Evolutionary conservation across 2,797 vertebrate species (phyloP), one percentile per base, ranked within the genome.

Genomic region (Erpetoichthys calabaricus): DNA sequence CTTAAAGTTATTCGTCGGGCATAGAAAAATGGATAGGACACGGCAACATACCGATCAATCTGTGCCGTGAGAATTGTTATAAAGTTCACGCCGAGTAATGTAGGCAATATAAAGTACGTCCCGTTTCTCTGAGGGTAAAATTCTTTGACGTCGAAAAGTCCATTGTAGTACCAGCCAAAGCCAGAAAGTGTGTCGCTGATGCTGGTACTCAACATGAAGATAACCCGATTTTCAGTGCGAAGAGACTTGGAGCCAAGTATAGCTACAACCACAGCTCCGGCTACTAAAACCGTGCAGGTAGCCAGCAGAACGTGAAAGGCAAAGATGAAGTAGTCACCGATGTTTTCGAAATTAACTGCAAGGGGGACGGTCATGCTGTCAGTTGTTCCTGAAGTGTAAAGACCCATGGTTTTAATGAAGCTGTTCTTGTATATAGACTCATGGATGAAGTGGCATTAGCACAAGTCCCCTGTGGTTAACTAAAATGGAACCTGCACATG

Each of bases 171-270:
- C 51, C 80, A 81, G 1, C 81, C 84, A 55, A 80, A 69, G 6
- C 85, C 86, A 50, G 85, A 85, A 57, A 85, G 68, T 2, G 81
- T 84, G 75, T 88, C 86, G 43, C 86, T 84, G 59, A 86, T 70
- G 76, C 86, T 86, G 5, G 86, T 89, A 73, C 87, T 89, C 49
- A 89, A 66, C 82, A 87, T 86, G 68, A 87, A 89, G 9, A 86
- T 67, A 25, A 88, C 89, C 2, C 86, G 80, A 75, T 86, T 88
- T 72, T 87, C 83, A 44, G 53, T 57, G 42, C 81, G 76, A 64
- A 86, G 75, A 6, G 63, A 72, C 3, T 72, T 66, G 1, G 70
- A 82, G 63, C 65, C 70, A 6, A 73, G 57, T 25, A 87, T 85
- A 3, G 71, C 78, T 5, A 82, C 5, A 3, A 80, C 77, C 58